These are phyloP conservation scores for Auanema freiburgensis DNA, from an alignment of 2,888 invertebrate genomes.

Conservation along the genomic window DNA sequence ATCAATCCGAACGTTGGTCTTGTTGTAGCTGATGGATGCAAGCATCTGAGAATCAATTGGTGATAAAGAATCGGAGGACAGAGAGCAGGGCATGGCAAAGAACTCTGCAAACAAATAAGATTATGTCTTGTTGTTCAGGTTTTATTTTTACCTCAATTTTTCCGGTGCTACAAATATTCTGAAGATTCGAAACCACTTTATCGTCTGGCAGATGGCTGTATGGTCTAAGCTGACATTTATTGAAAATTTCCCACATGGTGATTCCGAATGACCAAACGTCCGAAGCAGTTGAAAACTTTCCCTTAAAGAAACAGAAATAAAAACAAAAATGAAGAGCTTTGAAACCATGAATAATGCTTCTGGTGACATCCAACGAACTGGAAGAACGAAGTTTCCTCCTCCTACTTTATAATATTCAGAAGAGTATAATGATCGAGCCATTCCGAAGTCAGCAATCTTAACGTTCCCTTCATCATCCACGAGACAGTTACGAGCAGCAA, in stretches of 20 bases:
- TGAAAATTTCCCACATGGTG: conserved; percentile 83
- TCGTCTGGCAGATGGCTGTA: conserved; percentile 78
- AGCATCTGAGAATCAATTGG: conserved; percentile 45
- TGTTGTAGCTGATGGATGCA: conserved; percentile 31
- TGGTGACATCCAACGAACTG: conserved; percentile 72
- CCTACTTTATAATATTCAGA: conserved; percentile 83
- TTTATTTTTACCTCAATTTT: conserved; percentile 29
- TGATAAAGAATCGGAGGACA: conserved; percentile 42
- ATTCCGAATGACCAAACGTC: conserved; percentile 90
- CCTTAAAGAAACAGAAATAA: conserved; percentile 69
- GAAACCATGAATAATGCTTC: conserved; percentile 49
- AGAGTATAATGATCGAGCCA: conserved; percentile 79
- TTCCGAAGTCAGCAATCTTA: conserved; percentile 78
- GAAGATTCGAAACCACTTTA: conserved; percentile 79
- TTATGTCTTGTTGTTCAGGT: neutral
- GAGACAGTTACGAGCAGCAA: conserved; percentile 81
- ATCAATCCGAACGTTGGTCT: conserved; percentile 51
- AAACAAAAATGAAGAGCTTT: conserved; percentile 1
- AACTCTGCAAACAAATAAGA: conserved; percentile 28
- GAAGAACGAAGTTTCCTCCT: conserved; percentile 74
- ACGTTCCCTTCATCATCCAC: conserved; percentile 75
- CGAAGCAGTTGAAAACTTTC: conserved; percentile 81
- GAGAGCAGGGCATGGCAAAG: conserved; percentile 32
- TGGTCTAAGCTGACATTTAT: conserved; percentile 78
- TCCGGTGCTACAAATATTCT: conserved; percentile 35